These are phyloP conservation scores for Venusia cambrica DNA, from an alignment of 2,888 invertebrate genomes.

Conservation along the genomic window DNA sequence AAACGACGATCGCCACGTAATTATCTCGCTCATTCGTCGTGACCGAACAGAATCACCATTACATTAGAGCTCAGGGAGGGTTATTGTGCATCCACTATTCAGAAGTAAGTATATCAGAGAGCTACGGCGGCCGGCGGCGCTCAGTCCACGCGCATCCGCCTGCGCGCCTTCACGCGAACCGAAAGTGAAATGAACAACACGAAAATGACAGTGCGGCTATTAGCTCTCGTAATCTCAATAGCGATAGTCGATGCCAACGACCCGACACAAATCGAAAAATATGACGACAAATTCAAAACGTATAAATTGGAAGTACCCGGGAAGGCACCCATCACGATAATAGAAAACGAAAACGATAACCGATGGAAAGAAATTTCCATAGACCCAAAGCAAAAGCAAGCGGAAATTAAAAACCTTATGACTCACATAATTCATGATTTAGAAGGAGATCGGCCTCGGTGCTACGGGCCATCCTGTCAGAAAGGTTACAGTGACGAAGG, in stretches of 20 bases:
- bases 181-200: conserved; percentile 68
- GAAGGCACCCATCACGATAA: conserved; percentile 79
- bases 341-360: conserved; percentile 65
- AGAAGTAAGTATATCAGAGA: conserved; percentile 77
- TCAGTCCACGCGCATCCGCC: conserved; percentile 67
- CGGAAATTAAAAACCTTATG: conserved; percentile 65
- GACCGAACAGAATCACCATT: conserved; percentile 71
- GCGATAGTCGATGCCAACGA: conserved; percentile 52
- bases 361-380: conserved; percentile 46
- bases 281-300: conserved; percentile 63
- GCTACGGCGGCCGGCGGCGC: conserved; percentile 49
- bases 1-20: conserved; percentile 72
- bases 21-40: conserved; percentile 76
- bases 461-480: conserved; percentile 73
- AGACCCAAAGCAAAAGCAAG: conserved; percentile 43
- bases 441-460: conserved; percentile 56
- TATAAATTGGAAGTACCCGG: conserved; percentile 81
- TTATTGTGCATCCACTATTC: conserved; percentile 69
- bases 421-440: conserved; percentile 66
- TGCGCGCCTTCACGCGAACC: conserved; percentile 60
- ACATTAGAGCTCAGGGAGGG: conserved; percentile 75
- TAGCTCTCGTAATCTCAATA: conserved; percentile 52
- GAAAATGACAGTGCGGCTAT: conserved; percentile 68
- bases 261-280: conserved; percentile 56
- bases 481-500: conserved; percentile 52